Conservation (phyloP, 2,888 invertebrate genomes). For the Caenorhabditis japonica region DNA sequence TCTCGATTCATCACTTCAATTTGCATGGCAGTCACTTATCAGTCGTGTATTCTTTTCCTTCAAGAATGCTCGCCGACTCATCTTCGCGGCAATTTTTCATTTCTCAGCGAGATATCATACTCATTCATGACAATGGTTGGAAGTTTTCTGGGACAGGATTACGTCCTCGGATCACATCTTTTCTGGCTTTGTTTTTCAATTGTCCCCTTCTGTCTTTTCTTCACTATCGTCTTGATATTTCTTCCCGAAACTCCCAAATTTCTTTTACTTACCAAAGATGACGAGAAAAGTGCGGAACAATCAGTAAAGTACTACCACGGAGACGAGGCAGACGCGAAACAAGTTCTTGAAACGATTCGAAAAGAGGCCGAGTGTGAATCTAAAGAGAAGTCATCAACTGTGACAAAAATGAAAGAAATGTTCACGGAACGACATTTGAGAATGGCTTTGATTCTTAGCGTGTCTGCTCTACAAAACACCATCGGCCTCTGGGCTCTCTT, state of each 20-base stretch:
- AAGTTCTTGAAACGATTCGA: slow-evolving; percentile 59
- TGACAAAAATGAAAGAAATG: slow-evolving; percentile 45
- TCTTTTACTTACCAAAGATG: slow-evolving; percentile 53
- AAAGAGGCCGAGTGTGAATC: slow-evolving; percentile 62
- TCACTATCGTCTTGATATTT: slow-evolving; percentile 58
- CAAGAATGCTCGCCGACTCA: slow-evolving; percentile 71
- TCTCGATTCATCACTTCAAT: slow-evolving; percentile 65
- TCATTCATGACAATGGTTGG: slow-evolving; percentile 64
- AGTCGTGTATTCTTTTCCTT: slow-evolving; percentile 66
- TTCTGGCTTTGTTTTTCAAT: slow-evolving; percentile 59
- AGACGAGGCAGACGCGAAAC: slow-evolving; percentile 47
- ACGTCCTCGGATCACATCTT: slow-evolving; percentile 62
- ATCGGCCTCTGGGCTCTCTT: slow-evolving; percentile 68
- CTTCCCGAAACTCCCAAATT: slow-evolving; percentile 70
- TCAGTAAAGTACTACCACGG: slow-evolving; percentile 68
- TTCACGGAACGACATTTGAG: slow-evolving; percentile 63
- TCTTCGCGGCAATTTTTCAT: slow-evolving; percentile 66
- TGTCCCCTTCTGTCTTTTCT: slow-evolving; percentile 61
- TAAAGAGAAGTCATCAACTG: slow-evolving; percentile 18
- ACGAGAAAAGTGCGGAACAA: slow-evolving; percentile 47
- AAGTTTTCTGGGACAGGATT: slow-evolving; percentile 63
- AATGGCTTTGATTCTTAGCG: slow-evolving; percentile 51
- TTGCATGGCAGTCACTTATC: slow-evolving; percentile 68
- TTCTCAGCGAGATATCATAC: slow-evolving; percentile 66
- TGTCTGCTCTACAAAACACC: slow-evolving; percentile 58